phyloP scores from a whole-genome alignment of 2,797 vertebrate genomes.

The Crypturellus tataupa region DNA sequence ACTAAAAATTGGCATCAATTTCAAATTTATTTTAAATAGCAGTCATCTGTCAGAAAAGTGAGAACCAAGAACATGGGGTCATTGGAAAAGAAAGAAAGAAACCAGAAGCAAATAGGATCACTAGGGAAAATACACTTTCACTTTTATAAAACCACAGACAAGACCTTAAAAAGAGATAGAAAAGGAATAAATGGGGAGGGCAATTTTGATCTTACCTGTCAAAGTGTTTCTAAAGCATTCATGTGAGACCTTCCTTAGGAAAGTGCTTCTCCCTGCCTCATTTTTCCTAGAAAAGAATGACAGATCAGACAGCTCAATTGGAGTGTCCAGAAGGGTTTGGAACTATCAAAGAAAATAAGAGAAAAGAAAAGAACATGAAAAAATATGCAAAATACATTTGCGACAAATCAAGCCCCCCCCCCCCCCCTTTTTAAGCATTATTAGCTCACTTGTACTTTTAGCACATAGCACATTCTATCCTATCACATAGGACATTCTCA shows the following conservation, averaged over 20 bases:
- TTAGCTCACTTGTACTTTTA: not conserved
- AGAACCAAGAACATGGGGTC: not conserved
- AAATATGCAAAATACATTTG: not conserved
- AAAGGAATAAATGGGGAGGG: not conserved
- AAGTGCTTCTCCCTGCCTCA: not conserved
- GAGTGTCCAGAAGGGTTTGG: not conserved
- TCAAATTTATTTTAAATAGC: not conserved
- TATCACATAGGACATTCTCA: not conserved
- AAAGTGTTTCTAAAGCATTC: not conserved
- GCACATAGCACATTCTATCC: too few relatives aligned
- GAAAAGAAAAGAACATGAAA: not conserved
- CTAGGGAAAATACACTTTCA: not conserved
- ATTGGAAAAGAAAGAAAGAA: not conserved
- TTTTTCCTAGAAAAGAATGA: not conserved
- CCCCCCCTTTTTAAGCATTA: not conserved
- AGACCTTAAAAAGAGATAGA: not conserved
- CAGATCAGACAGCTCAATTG: not conserved
- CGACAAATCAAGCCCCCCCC: not conserved
- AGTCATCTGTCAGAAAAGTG: not conserved
- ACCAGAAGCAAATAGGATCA: not conserved
- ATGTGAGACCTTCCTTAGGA: not conserved
- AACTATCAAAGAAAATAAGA: not conserved
- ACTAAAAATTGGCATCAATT: not conserved
- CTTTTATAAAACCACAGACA: not conserved
- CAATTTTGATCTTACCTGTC: not conserved